Conservation (phyloP, 2,113 vertebrate genomes). For the Trichechus manatus region DNA sequence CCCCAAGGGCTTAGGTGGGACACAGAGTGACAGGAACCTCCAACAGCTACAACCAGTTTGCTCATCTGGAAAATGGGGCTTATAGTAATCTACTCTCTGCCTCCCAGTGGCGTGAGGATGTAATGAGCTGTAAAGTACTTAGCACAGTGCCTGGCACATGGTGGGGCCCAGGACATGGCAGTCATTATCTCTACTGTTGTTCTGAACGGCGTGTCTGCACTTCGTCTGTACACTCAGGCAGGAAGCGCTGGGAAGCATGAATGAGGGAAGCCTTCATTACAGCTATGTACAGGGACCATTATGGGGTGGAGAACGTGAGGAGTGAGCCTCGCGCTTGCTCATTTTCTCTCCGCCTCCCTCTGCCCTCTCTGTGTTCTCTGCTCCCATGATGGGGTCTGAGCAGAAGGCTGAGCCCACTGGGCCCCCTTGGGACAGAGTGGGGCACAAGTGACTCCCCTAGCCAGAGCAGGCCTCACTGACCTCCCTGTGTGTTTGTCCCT, state of each 20-base stretch:
- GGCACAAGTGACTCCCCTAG: not conserved
- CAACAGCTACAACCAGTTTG: not conserved
- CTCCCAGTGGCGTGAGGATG: accelerated
- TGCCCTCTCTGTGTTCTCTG: not conserved
- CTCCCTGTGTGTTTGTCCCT: not conserved
- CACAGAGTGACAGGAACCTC: not conserved
- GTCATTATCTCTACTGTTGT: not conserved
- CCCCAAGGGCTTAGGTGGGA: not conserved
- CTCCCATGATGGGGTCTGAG: accelerated
- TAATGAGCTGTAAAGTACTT: not conserved
- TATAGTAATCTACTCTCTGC: not conserved
- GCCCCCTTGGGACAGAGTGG: not conserved
- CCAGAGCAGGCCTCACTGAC: not conserved
- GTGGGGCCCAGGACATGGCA: accelerated
- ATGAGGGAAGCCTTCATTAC: not conserved
- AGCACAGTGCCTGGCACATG: accelerated
- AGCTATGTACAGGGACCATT: not conserved
- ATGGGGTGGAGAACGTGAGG: not conserved
- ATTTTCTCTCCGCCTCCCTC: not conserved
- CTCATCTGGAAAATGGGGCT: not conserved
- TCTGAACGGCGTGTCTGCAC: not conserved
- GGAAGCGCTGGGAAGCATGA: not conserved
- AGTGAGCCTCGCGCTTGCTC: not conserved
- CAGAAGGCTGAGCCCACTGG: not conserved
- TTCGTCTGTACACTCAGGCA: not conserved